Evolutionary conservation across 2,113 vertebrate species (phyloP).

Genomic region (Pteronura brasiliensis): DNA sequence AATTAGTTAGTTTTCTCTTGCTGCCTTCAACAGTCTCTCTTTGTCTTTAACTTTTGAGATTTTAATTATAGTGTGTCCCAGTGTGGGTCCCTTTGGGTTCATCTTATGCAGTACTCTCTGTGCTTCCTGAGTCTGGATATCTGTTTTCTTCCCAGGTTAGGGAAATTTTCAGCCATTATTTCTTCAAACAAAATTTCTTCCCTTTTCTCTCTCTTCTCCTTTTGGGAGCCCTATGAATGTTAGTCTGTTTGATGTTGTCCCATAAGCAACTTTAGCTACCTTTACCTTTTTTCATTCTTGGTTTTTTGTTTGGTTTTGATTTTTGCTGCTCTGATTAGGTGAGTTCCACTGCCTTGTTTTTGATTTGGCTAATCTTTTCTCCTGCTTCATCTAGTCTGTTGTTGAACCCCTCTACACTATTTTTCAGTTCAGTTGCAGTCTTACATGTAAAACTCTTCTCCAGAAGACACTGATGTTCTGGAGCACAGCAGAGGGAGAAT

Average conservation of each 20-base stretch:
- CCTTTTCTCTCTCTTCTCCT: not conserved
- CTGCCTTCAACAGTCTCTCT: not conserved
- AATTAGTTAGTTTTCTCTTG: not conserved
- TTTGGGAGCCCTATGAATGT: not conserved
- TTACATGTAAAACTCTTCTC: not conserved
- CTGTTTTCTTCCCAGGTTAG: not conserved
- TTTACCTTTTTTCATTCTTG: not conserved
- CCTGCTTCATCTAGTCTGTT: not conserved
- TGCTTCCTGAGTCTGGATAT: not conserved
- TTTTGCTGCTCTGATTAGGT: not conserved
- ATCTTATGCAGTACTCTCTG: not conserved
- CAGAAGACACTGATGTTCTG: not conserved
- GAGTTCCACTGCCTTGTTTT: not conserved
- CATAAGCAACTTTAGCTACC: not conserved
- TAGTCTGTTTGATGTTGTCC: not conserved
- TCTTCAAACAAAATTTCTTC: not conserved
- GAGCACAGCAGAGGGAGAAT: not conserved
- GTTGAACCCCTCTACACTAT: not conserved
- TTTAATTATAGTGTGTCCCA: not conserved
- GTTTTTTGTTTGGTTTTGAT: not conserved
- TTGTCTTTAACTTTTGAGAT: not conserved
- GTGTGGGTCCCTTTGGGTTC: not conserved
- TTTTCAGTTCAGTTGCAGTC: not conserved
- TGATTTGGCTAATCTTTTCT: not conserved
- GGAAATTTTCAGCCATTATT: not conserved